Evolutionary conservation across 1,140 invertebrate species (phyloP).

Genomic region (Coenobita brevimanus): DNA sequence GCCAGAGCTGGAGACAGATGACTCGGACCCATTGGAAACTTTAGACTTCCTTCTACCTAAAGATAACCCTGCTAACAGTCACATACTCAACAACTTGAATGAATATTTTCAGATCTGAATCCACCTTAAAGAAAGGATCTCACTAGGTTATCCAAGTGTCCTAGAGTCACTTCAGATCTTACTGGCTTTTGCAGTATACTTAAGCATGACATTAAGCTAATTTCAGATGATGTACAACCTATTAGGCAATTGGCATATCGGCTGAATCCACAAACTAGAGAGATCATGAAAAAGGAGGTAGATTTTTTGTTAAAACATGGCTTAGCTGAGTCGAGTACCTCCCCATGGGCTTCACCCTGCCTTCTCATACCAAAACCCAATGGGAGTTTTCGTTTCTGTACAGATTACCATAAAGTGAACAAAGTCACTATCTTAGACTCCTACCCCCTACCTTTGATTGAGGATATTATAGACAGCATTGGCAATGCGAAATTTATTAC

Average conservation of each 20-base stretch:
- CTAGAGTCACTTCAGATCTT: neutral
- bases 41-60: too few relatives aligned
- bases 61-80: too few relatives aligned
- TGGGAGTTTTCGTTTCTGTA: neutral
- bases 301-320: neutral
- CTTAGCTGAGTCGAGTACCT: neutral
- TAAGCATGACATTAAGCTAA: neutral
- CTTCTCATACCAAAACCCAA: neutral
- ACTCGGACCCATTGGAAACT: too few relatives aligned
- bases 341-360: neutral
- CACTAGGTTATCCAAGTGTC: neutral
- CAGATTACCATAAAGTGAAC: neutral
- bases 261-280: neutral
- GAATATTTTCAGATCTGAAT: neutral
- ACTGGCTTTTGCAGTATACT: neutral
- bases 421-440: neutral
- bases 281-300: slow-evolving; percentile 1
- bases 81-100: too few relatives aligned
- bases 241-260: neutral
- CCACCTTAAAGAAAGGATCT: neutral
- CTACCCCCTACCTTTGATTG: neutral
- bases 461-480: neutral
- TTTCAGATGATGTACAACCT: neutral
- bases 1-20: neutral
- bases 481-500: neutral